Evolutionary conservation across 2,113 vertebrate species (phyloP), one percentile per base, ranked within the genome.

Genomic region (Oncorhynchus kisutch): DNA sequence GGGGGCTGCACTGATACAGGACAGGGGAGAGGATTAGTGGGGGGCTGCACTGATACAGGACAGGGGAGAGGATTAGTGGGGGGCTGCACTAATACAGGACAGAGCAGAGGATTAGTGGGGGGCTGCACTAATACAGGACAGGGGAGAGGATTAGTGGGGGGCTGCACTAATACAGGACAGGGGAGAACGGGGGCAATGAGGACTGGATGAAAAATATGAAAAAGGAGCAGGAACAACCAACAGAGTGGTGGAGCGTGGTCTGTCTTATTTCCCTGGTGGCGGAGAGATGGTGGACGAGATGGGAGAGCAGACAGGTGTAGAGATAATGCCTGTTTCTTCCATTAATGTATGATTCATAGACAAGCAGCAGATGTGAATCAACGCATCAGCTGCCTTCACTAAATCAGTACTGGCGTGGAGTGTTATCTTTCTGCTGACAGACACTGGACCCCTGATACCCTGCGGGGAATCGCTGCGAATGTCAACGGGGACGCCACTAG

Each of bases 301-400:
- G 66, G 71, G 81, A 84, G 79, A 85, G 84, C 76, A 81, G 82
- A 86, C 86, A 84, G 69, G 83, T 74, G 62, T 85, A 79, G 82
- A 89, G 83, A 92, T 89, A 89, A 91, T 84, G 81, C 73, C 77
- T 51, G 27, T 80, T 82, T 90, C 90, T 89, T 92, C 80, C 87
- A 92, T 89, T 88, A 89, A 86, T 88, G 87, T 78, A 90, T 92
- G 89, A 88, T 85, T 86, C 88, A 88, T 75, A 86, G 87, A 87
- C 85, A 84, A 78, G 85, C 60, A 79, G 68, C 70, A 84, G 84
- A 91, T 88, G 88, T 87, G 88, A 90, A 89, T 90, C 85, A 77
- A 88, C 88, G 87, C 86, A 87, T 89, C 90, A 90, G 84, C 81
- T 78, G 78, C 70, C 74, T 72, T 70, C 24, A 70, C 74, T 86